Percentiles rank a stretch among this genome's conserved stretches.
phyloP scores from a whole-genome alignment of 64 coral and sea anemone species.

The Actinia tenebrosa region DNA sequence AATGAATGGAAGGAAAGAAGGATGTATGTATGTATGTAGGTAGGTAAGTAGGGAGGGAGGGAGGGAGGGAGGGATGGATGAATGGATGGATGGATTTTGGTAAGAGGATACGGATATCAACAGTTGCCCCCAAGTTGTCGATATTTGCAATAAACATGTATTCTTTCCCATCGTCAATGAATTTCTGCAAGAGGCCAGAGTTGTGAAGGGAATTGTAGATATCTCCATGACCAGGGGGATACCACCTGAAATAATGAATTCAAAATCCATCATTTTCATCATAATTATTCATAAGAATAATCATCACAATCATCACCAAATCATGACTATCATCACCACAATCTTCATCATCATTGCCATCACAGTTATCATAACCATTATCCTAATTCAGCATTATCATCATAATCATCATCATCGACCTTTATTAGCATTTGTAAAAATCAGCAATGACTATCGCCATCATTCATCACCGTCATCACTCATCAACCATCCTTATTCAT shows the following conservation, averaged over 20 bases:
- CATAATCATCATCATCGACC: no score
- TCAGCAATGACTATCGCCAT: no score
- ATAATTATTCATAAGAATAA: no score
- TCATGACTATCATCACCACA: no score
- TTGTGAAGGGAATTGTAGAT: conserved; percentile 83
- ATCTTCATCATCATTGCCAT: no score
- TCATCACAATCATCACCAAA: no score
- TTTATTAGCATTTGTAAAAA: no score
- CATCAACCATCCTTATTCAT: no score
- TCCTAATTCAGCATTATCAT: no score
- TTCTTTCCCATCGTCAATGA: conserved; percentile 88
- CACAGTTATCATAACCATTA: no score
- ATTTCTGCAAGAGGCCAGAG: conserved; percentile 81
- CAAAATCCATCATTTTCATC: not conserved
- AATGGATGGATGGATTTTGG: not conserved
- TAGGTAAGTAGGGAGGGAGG: not conserved
- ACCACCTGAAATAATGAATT: conserved; percentile 62
- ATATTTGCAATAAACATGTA: conserved; percentile 93
- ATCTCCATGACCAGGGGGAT: conserved; percentile 95
- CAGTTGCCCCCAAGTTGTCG: conserved; percentile 96
- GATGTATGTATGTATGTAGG: not conserved
- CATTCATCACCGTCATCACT: no score
- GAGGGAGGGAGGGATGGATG: not conserved
- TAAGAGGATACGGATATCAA: conserved; percentile 89
- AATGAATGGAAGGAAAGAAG: not conserved